A percentile compares a stretch with the other conserved stretches of the same genome.
These are phyloP conservation scores for Monopis laevigella DNA, from an alignment of 2,888 invertebrate species.

Conservation along the genomic window DNA sequence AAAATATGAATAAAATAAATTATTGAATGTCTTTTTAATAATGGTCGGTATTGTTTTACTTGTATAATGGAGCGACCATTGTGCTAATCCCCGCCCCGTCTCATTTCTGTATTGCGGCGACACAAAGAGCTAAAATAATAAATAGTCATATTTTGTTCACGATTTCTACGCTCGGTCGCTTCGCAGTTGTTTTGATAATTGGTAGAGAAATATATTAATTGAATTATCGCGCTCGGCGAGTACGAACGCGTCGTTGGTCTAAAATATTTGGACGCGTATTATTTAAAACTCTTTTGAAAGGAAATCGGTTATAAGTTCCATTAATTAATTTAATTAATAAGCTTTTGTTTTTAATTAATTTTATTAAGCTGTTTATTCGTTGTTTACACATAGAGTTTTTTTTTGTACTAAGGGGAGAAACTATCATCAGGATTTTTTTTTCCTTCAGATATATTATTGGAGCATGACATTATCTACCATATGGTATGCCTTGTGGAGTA, in stretches of 20 bases:
- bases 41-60: constrained; percentile 60
- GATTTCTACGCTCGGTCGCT: constrained; percentile 54
- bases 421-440: too few species aligned
- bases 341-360: too few species aligned
- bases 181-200: constrained; percentile 56
- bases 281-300: constrained; percentile 34
- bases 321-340: too few species aligned
- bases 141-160: constrained; percentile 60
- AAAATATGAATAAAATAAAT: constrained; percentile 64
- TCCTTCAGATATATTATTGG: too few species aligned
- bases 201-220: constrained; percentile 57
- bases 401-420: neutral
- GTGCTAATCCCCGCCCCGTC: constrained; percentile 40
- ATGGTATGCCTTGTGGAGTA: too few species aligned
- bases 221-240: constrained; percentile 52
- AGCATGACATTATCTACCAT: too few species aligned
- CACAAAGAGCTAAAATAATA: constrained; percentile 60
- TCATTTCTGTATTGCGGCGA: constrained; percentile 32
- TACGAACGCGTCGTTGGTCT: constrained; percentile 44
- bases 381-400: neutral
- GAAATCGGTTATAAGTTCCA: constrained; percentile 30
- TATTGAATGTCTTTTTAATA: constrained; percentile 67
- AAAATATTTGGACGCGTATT: constrained; percentile 48
- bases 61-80: constrained; percentile 38
- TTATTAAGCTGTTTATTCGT: too few species aligned